Evolutionary conservation across 2,113 vertebrate genomes (phyloP), one percentile per base, ranked within the genome.

Genomic region (Petaurus breviceps): DNA sequence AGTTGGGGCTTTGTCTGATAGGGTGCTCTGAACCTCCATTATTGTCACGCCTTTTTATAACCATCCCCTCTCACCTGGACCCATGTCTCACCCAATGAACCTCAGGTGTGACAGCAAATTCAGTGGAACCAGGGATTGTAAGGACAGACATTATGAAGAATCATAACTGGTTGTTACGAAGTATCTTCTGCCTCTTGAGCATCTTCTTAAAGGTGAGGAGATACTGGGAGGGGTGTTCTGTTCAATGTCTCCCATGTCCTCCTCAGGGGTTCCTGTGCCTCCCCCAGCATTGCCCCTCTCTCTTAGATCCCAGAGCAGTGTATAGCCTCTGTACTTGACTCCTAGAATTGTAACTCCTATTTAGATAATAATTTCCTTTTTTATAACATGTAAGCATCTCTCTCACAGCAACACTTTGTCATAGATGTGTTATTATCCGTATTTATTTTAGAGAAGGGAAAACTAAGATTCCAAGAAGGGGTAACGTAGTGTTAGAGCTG

Each of bases 181-280:
- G 16, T 0, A 7, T 99, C 93, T 99, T 99, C 96, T 16, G 46
- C 52, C 0, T 99, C 23, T 2, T 98, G 1, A 98, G 99, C 43
- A 95, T 99, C 95, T 99, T 99, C 98, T 96, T 99, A 31, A 99
- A 99, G 99, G 99, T 99, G 90, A 98, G 98, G 54, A 6, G 43
- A 84, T 52, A 43, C 57, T 0, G 55, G 2, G 50, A 14, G 16
- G 26, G 3, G 16, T 0, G 0, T 43, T 84, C 68, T 84, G 14
- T 84, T 68, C 10, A 31, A 3, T 26, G 22, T 43, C 19, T 43
- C n/a, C 19, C 68, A 43, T 43, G n/a, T 84, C 19, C 19, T 84
- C n/a, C n/a, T 43, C 43, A 28, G 16, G 0, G 25, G 53, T 47
- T 22, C 37, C 92, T 46, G 26, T 54, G 31, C 1, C 24, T 46